phyloP scores from a whole-genome alignment of 2,888 invertebrate species.

The Chydorus sphaericus region DNA sequence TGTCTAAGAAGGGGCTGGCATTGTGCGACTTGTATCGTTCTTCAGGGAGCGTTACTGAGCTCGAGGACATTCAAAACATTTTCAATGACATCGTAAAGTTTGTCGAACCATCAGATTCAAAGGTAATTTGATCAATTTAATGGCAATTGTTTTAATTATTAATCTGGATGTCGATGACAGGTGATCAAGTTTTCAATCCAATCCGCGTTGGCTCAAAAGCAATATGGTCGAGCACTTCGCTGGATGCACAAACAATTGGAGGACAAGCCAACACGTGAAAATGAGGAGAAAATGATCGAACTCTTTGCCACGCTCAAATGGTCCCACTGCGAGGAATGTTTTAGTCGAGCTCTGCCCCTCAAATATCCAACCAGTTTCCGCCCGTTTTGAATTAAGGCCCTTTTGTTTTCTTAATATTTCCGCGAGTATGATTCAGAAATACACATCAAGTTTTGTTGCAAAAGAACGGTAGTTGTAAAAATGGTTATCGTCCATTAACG shows the following conservation, averaged over 20 bases:
- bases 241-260: constrained; percentile 59
- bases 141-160: background rate
- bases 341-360: constrained; percentile 42
- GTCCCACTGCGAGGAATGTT: constrained; percentile 44
- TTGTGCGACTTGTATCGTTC: constrained; percentile 42
- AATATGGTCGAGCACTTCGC: constrained; percentile 69
- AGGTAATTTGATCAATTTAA: constrained; percentile 37
- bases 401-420: no score
- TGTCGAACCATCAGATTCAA: constrained; percentile 58
- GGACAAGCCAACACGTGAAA: constrained; percentile 58
- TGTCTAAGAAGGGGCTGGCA: constrained; percentile 58
- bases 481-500: no score
- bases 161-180: constrained; percentile 33
- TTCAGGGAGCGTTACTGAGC: constrained; percentile 12
- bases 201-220: constrained; percentile 61
- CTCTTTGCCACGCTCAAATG: constrained; percentile 51
- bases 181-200: constrained; percentile 61
- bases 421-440: no score
- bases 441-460: no score
- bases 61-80: constrained; percentile 43
- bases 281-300: constrained; percentile 50
- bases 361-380: constrained; percentile 53
- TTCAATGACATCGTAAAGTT: constrained; percentile 63
- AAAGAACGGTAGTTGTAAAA: no score
- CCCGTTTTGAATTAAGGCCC: constrained; percentile 59